phyloP scores from a whole-genome alignment of 1,140 invertebrate genomes.

The Drosophila sucinea region DNA sequence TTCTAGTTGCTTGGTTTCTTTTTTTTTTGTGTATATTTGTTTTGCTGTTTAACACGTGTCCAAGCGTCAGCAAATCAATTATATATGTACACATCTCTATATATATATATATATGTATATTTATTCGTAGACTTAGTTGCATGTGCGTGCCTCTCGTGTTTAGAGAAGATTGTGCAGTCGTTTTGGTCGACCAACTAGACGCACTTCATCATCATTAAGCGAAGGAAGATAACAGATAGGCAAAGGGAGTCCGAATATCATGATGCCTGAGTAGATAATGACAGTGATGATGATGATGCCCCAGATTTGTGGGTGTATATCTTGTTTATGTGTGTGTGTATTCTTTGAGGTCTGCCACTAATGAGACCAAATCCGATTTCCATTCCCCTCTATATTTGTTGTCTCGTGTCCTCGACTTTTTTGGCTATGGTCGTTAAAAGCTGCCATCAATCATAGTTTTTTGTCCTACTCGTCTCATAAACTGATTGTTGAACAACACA shows the following conservation, averaged over 20 bases:
- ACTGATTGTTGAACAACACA: slow-evolving; percentile 32
- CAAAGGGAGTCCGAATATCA: neutral
- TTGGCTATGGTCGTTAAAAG: slow-evolving; percentile 41
- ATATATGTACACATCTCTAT: slow-evolving; percentile 19
- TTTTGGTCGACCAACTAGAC: slow-evolving; percentile 4
- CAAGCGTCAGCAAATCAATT: slow-evolving; percentile 52
- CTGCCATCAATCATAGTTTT: slow-evolving; percentile 51
- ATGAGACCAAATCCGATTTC: slow-evolving; percentile 49
- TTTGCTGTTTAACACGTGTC: slow-evolving; percentile 43
- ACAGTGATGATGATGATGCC: neutral
- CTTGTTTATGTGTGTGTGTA: neutral
- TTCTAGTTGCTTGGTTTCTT: neutral
- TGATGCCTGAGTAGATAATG: slow-evolving; percentile 1
- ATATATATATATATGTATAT: slow-evolving; percentile 22
- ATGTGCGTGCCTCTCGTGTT: slow-evolving; percentile 7
- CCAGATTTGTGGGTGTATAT: neutral
- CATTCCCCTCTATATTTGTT: slow-evolving; percentile 1
- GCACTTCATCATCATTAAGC: slow-evolving; percentile 1
- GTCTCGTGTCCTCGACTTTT: neutral
- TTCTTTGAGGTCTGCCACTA: slow-evolving; percentile 15
- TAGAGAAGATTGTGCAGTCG: neutral
- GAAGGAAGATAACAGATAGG: neutral
- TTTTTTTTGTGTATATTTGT: slow-evolving; percentile 12
- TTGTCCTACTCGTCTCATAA: slow-evolving; percentile 22
- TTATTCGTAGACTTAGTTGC: slow-evolving; percentile 19